Conservation (phyloP, 1,140 invertebrate genomes). For the Paralvinella palmiformis region DNA sequence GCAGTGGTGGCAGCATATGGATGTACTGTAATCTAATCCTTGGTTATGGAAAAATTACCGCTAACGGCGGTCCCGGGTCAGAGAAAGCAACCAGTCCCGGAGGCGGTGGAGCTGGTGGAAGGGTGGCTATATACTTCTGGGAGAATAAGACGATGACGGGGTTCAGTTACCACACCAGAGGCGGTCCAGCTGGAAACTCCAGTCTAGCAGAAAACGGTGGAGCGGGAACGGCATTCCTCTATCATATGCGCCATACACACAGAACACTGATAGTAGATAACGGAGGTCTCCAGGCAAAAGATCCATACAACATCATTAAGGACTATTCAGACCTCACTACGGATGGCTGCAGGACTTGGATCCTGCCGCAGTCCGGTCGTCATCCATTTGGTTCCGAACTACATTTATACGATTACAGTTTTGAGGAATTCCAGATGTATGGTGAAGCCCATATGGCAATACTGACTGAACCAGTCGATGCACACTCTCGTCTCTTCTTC, state of each 20-base stretch:
- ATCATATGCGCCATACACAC: conserved; percentile 33
- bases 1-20: conserved; percentile 36
- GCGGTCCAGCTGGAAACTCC: conserved; percentile 25
- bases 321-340: conserved; percentile 27
- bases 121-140: conserved; percentile 33
- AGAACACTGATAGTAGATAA: conserved; percentile 35
- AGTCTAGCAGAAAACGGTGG: conserved; percentile 30
- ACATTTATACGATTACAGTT: conserved; percentile 25
- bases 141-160: conserved; percentile 32
- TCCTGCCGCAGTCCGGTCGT: conserved; percentile 30
- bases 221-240: conserved; percentile 34
- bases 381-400: conserved; percentile 30
- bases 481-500: conserved; percentile 29
- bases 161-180: conserved; percentile 30
- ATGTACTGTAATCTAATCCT: conserved; percentile 33
- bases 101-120: conserved; percentile 34
- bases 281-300: conserved; percentile 25
- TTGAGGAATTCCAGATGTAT: conserved; percentile 37
- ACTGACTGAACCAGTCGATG: conserved; percentile 28
- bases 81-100: conserved; percentile 19
- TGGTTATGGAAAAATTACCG: conserved; percentile 33
- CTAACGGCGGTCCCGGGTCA: conserved; percentile 29
- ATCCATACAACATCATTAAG: conserved; percentile 26
- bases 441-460: conserved; percentile 33
- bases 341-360: conserved; percentile 35